A percentile compares a stretch with the other conserved stretches of the same genome.
Evolutionary conservation across 2,888 invertebrate species (phyloP).

Genomic region (Andrena bucephala): DNA sequence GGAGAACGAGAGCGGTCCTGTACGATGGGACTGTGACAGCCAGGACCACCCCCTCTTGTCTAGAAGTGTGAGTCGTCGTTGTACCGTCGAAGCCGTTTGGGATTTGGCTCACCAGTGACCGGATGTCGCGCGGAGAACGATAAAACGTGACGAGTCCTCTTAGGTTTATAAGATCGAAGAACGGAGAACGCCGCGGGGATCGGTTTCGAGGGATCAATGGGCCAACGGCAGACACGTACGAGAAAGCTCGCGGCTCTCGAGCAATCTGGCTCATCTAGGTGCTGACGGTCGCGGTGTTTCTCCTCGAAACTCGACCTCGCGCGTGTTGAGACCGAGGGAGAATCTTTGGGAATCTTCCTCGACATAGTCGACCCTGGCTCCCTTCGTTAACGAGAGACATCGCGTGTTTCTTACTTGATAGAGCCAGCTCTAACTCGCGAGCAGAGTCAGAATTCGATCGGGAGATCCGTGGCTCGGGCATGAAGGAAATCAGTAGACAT

Average conservation of each 20-base stretch:
- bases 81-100: conserved; percentile 51
- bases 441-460: conserved; percentile 3
- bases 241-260: no score
- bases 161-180: conserved; percentile 37
- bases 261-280: no score
- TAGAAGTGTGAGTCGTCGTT: conserved; percentile 64
- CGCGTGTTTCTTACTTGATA: conserved; percentile 8
- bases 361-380: conserved; percentile 45
- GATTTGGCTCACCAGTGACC: conserved; percentile 48
- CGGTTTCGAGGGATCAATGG: conserved; percentile 39
- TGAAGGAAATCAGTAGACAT: conserved; percentile 54
- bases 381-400: conserved; percentile 47
- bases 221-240: no score
- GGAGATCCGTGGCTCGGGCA: conserved; percentile 10
- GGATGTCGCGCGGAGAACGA: conserved; percentile 46
- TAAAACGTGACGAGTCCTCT: conserved; percentile 64
- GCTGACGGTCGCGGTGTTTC: neutral
- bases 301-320: conserved; percentile 46
- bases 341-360: conserved; percentile 15
- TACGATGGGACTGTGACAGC: conserved; percentile 67
- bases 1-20: conserved; percentile 66
- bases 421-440: conserved; percentile 3
- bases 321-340: conserved; percentile 31
- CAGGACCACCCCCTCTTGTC: conserved; percentile 72
- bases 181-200: conserved; percentile 18